Base-by-base conservation (phyloP, 2,888 invertebrate species). In the Stegophylla sp. region DNA sequence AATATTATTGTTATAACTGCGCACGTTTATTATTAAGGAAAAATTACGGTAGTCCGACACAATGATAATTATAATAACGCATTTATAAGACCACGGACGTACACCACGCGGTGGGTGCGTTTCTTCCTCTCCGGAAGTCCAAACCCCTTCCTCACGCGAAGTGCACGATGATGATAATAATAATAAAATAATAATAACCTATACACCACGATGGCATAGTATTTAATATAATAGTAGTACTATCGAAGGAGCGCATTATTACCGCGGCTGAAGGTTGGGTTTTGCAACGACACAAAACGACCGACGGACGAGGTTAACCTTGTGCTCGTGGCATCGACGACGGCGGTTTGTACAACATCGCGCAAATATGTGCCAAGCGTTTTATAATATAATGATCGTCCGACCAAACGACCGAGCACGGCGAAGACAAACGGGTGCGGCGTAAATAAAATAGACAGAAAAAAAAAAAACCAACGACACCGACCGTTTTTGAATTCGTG, bases 311-410 rank as follows among this genome's bases (percentile, higher is more conserved):
- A 64, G 20, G 48, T 74, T 74, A 74, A 63, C 75, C 75, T 75
- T 75, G 74, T 26, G 26, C 28, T 15, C 20, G 17, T 41, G 34
- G 34, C 53, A 2, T 23, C 59, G 59, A 51, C 51, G 64, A 26
- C 59, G 59, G 63, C 51, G 64, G 51, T 34, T 64, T 41, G 64
- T 48, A 63, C 43, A 45, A 20, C 59, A 59, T 51, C 20, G 41
- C 23, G 41, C 23, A 23, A 26, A 75, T 74, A 74, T 75, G 64
- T 75, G 75, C 75, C 75, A 75, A 75, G 51, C 75, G 75, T 75
- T 64, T 75, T 73, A 59, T 73, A 43, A 34, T 26, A 75, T 53
- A 23, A 53, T 26, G 34, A 64, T 53, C 63, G 45, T 48, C 74
- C 28, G 48, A 34, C 17, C n/a, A n/a, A n/a, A n/a, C 34, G 12